Base-by-base conservation (phyloP, 1,140 invertebrate genomes). In the Brachionus angularis region DNA sequence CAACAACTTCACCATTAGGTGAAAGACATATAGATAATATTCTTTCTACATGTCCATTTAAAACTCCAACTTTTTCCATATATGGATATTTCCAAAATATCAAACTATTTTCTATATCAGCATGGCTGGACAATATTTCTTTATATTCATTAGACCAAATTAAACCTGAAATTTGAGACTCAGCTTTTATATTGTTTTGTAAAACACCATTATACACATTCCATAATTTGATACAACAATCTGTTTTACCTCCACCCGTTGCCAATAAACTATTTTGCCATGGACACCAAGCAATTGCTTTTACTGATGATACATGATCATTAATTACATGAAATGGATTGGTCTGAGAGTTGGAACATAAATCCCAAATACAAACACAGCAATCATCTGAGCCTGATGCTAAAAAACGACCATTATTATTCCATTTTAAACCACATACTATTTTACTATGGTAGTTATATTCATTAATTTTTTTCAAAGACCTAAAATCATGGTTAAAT, bases 381-480 rank as follows among this genome's bases (percentile, higher is more conserved):
- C 97, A 96, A 80, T 98, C 93, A 77, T 97, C 97, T 31, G 91
- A 93, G 44, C 95, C 95, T 74, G 90, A 92, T 7, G 93, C 93
- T 58, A 97, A 84, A 81, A 90, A 90, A 73, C 88, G 87, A 16
- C 91, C 91, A 81, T 96, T 91, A 0, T 88, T 87, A 5, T 92
- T 96, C 95, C 96, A 98, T 80, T 91, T 90, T 2, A 98, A 79
- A 0, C 94, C 93, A 81, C 95, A 98, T 21, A 98, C 88, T 75
- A 84, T 83, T 81, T 93, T n/a, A n/a, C n/a, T 91, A 2, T 86
- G 85, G 78, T 97, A n/a, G n/a, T n/a, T n/a, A n/a, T 23, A 39
- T 58, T 58, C 16, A 12, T 5, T 36, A 5, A 58, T 39, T 27
- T 23, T 39, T 2, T 3, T 39, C 8, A 23, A 18, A 23, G 8